Evolutionary conservation across 2,888 invertebrate genomes (phyloP), one percentile per base, ranked within the genome.

Genomic region (Isotomurus palustris): DNA sequence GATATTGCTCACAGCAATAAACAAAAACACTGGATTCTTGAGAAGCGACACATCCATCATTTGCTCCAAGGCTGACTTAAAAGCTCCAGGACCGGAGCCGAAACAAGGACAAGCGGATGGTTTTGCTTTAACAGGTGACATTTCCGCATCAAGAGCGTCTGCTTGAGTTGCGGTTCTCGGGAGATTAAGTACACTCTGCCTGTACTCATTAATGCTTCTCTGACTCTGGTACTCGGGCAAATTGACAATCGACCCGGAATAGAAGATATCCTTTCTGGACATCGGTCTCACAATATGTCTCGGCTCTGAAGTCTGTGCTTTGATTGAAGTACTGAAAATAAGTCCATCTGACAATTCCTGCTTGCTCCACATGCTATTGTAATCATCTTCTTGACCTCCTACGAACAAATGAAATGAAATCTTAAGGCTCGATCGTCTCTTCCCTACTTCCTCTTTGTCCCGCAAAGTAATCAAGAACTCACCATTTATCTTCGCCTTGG

Each of bases 201-300:
- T 83, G 75, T 94, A 95, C 67, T 88, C 88, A 53, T 87, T 85
- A 53, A 95, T 80, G 2, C 92, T 91, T 73, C 91, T 90, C 75
- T 93, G 92, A 59, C 91, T 91, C 75, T 90, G 88, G 78, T 87
- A 95, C 76, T 94, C 93, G 0, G 91, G 91, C 71, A 97, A 81
- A 78, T 96, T 91, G 61, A 87, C 82, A 24, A 97, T 89, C 45
- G 94, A 94, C 28, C 97, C 95, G 2, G 93, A 92, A 78, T 96
- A 96, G 80, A 97, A 96, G 73, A 96, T 95, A 77, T 97, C 97
- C 74, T 94, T 93, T 53, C 94, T 82, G 6, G 93, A 93, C 78
- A 96, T 78, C 2, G 95, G 95, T 19, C 93, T 83, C 17, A 91
- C 86, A 80, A 91, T 89, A 66, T 84, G 79, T 45, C 82, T 78